Base-by-base conservation (phyloP, 1,140 invertebrate species). In the Bacillus rossius region DNA sequence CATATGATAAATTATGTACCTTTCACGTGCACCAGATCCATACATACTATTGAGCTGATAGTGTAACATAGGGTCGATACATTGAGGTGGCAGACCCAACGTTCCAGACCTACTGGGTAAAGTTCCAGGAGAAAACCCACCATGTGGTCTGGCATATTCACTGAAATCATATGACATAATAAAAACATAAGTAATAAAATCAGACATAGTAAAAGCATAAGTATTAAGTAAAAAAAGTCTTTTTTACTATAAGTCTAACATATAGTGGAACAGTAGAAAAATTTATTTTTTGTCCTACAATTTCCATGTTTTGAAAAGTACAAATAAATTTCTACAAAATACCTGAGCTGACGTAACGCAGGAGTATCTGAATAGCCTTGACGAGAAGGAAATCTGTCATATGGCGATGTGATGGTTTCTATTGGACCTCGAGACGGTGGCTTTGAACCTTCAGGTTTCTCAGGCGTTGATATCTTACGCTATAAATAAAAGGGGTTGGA, bases 131-230 rank as follows among this genome's bases (percentile, higher is more conserved):
- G 83, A 84, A 68, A 94, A 94, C 0, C 89, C 91, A 52, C 89
- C 90, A 70, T 94, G 92, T 0, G 92, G 92, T 59, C 92, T 77
- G 0, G 92, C 91, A 71, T 93, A 94, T 67, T 94, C 92, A 19
- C 76, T 74, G 59, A 7, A 65, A 66, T 25, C 47, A 60, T 59
- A 58, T 54, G 26, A 42, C 14, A 38, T 38, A 41, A 1, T 8
- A 45, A 23, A n/a, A n/a, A n/a, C n/a, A n/a, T n/a, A n/a, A n/a
- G n/a, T n/a, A n/a, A n/a, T n/a, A n/a, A n/a, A n/a, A n/a, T n/a
- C n/a, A n/a, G n/a, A n/a, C n/a, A n/a, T n/a, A n/a, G n/a, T 34
- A 38, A 43, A 60, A 60, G 14, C 20, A 34, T 14, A 53, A 19
- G 19, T 8, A 22, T 8, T 40, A 20, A 19, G 10, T 26, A n/a